A percentile compares a stretch with the other conserved stretches of the same genome.
Evolutionary conservation across 2,113 vertebrate genomes (phyloP).

Genomic region (Pelusios castaneus): DNA sequence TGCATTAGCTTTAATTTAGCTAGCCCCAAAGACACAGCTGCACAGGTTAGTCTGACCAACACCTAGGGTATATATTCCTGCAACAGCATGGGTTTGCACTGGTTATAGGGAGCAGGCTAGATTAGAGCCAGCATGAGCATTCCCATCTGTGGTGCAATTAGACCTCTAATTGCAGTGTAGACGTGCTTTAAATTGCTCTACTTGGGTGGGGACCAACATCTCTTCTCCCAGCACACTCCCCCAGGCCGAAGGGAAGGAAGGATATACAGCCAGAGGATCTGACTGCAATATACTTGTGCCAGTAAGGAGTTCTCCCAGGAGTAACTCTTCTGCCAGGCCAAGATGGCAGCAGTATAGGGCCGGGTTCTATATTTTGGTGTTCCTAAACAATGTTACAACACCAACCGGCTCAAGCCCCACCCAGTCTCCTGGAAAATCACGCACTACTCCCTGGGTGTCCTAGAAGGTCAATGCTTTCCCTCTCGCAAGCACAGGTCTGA

Average conservation of each 20-base stretch:
- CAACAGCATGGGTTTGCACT: not conserved
- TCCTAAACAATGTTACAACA: no score
- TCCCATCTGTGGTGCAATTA: not conserved
- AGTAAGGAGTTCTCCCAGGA: not conserved
- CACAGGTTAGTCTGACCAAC: not conserved
- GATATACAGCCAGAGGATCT: not conserved
- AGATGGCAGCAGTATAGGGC: no score
- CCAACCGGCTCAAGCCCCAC: no score
- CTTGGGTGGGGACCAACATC: not conserved
- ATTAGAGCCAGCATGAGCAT: not conserved
- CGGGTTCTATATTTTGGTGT: no score
- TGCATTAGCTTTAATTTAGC: not conserved
- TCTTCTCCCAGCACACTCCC: not conserved
- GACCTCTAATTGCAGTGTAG: not conserved
- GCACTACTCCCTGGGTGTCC: no score
- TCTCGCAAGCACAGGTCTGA: no score
- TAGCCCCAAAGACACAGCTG: not conserved
- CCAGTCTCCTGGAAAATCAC: no score
- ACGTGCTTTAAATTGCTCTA: not conserved
- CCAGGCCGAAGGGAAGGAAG: not conserved
- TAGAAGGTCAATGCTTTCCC: no score
- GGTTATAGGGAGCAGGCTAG: not conserved
- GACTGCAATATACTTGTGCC: not conserved
- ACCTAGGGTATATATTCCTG: not conserved
- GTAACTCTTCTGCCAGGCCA: no score